Evolutionary conservation across 2,797 vertebrate species (phyloP), one percentile per base, ranked within the genome.

Genomic region (Sebastes hopkinsi): DNA sequence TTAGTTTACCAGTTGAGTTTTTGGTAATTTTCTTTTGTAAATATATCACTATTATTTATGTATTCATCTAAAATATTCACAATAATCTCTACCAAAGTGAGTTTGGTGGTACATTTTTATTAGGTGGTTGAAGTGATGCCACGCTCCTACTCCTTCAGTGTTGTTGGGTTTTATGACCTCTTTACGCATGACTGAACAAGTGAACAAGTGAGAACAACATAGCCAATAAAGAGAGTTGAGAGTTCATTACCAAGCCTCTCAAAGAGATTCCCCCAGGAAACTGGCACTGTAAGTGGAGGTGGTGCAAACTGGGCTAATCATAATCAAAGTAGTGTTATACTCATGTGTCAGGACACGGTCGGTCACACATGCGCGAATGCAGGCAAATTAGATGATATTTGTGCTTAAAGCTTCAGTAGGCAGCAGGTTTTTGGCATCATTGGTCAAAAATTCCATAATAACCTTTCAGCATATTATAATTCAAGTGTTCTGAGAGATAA

Each of bases 131-230:
- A 73, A 67, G 29, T 23, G 72, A 60, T 36, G 36, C 22, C 46
- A 1, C 30, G 30, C 10, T 78, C 4, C 32, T 60, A 23, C 69
- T 67, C 3, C 74, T 62, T 80, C 13, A 56, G 38, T 52, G 32
- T 62, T 68, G 59, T 60, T 74, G 29, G 60, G 32, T 67, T 76
- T 72, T 69, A 75, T 72, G 67, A 22, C 67, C 52, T 80, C 38
- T 32, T 25, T 34, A 27, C 52, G n/a, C 18, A 22, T 32, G 46
- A 60, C 70, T 71, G 34, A 72, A 56, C 56, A 60, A 60, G 30
- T 64, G 65, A 74, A 56, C 55, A 65, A 61, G 25, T 64, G 66
- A 74, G 38, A 87, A 67, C 25, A 68, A 65, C 25, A 68, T 60
- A n/a, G 25, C 4, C 56, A 74, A 14, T 74, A 70, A 67, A 81